phyloP scores from a whole-genome alignment of 2,113 vertebrate species.

The Xenopus borealis region DNA sequence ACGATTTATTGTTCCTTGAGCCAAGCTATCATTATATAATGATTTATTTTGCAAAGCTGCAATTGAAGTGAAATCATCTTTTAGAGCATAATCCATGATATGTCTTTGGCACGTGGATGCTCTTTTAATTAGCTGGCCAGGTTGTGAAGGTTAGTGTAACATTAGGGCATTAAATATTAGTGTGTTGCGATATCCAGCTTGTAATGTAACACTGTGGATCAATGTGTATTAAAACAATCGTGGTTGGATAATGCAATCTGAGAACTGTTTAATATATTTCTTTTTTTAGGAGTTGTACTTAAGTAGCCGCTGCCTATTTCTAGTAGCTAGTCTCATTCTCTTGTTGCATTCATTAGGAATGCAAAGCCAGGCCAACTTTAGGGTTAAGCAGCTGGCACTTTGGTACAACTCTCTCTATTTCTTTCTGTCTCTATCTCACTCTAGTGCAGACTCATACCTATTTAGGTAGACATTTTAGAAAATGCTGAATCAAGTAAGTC shows the following conservation, averaged over 20 bases:
- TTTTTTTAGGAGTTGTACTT: background rate
- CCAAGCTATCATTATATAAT: slow-evolving; percentile 33
- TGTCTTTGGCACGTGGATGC: background rate
- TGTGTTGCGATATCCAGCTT: slow-evolving; percentile 4
- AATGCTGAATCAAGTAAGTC: slow-evolving; percentile 32
- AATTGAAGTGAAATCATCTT: slow-evolving; percentile 31
- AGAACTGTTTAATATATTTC: background rate
- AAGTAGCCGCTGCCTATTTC: too few species aligned
- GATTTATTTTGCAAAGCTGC: slow-evolving; percentile 22
- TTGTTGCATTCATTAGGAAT: too few species aligned
- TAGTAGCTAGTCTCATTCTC: too few species aligned
- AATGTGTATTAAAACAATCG: slow-evolving; percentile 13
- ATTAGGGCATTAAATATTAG: slow-evolving; percentile 13
- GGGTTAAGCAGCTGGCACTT: too few species aligned
- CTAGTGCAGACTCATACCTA: too few species aligned
- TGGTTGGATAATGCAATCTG: background rate
- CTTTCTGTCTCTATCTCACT: background rate
- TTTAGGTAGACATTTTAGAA: too few species aligned
- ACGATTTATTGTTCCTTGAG: slow-evolving; percentile 39
- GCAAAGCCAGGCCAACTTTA: too few species aligned
- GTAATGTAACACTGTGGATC: background rate
- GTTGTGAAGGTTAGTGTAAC: slow-evolving; percentile 32
- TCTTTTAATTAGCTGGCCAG: slow-evolving; percentile 25
- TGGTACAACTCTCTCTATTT: background rate
- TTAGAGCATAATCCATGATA: background rate